phyloP scores from a whole-genome alignment of 2,888 invertebrate genomes.

The Drosophila incognita region DNA sequence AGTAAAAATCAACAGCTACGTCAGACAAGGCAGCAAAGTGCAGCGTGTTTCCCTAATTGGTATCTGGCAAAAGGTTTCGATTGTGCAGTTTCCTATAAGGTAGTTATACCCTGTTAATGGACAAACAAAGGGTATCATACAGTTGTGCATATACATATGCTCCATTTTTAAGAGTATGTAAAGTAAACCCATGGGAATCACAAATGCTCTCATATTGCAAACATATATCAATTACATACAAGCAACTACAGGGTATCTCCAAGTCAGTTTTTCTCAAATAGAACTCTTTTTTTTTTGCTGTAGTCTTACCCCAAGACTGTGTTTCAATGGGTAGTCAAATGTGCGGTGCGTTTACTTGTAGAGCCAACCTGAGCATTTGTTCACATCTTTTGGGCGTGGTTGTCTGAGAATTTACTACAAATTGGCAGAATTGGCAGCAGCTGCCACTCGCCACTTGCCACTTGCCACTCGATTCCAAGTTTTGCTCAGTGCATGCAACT shows the following conservation, averaged over 20 bases:
- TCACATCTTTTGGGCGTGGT: conserved; percentile 75
- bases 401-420: conserved; percentile 75
- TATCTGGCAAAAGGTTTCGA: conserved; percentile 34
- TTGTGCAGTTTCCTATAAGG: conserved; percentile 33
- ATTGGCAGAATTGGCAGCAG: conserved; percentile 55
- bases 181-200: background rate
- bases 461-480: conserved; percentile 43
- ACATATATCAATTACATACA: background rate
- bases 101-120: background rate
- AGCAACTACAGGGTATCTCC: background rate
- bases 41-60: conserved; percentile 69
- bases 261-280: background rate
- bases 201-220: background rate
- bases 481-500: conserved; percentile 51
- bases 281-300: conserved; percentile 5
- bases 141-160: background rate
- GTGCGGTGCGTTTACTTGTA: conserved; percentile 40
- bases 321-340: conserved; percentile 57
- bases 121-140: background rate
- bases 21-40: conserved; percentile 27
- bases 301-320: conserved; percentile 35
- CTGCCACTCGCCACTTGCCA: conserved; percentile 28
- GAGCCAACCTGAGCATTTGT: conserved; percentile 64
- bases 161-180: background rate
- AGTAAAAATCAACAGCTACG: conserved; percentile 51